Conservation (phyloP, 1,140 invertebrate genomes). For the Lutraria rhynchaena region DNA sequence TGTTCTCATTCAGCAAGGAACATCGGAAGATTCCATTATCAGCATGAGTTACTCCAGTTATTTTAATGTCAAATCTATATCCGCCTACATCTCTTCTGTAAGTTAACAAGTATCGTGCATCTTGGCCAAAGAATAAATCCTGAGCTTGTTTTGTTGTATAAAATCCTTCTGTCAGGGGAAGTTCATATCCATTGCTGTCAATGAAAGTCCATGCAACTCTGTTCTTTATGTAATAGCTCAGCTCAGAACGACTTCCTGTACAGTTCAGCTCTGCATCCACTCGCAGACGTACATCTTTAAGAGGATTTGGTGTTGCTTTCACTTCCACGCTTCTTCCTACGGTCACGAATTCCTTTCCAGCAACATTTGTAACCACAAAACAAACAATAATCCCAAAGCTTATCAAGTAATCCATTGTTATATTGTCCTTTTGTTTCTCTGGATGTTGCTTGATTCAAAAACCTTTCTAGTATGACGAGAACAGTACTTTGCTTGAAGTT, state of each 20-base stretch:
- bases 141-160: neutral
- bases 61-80: neutral
- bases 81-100: neutral
- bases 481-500: too few relatives aligned
- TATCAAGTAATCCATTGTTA: too few relatives aligned
- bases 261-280: constrained; percentile 24
- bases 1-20: neutral
- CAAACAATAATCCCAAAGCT: too few relatives aligned
- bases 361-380: too few relatives aligned
- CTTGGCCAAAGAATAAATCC: neutral
- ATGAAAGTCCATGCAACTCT: constrained; percentile 14
- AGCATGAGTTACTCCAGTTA: neutral
- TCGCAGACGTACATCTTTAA: neutral
- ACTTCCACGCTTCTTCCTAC: neutral
- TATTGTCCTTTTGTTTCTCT: too few relatives aligned
- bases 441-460: too few relatives aligned
- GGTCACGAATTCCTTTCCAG: neutral
- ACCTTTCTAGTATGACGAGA: too few relatives aligned
- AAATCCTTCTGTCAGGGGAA: neutral
- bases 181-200: neutral
- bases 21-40: constrained; percentile 9
- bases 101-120: neutral
- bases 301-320: constrained; percentile 21
- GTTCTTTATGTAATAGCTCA: constrained; percentile 51
- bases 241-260: constrained; percentile 20